Evolutionary conservation across 2,113 vertebrate genomes (phyloP), one percentile per base, ranked within the genome.

Genomic region (Thunnus maccoyii): DNA sequence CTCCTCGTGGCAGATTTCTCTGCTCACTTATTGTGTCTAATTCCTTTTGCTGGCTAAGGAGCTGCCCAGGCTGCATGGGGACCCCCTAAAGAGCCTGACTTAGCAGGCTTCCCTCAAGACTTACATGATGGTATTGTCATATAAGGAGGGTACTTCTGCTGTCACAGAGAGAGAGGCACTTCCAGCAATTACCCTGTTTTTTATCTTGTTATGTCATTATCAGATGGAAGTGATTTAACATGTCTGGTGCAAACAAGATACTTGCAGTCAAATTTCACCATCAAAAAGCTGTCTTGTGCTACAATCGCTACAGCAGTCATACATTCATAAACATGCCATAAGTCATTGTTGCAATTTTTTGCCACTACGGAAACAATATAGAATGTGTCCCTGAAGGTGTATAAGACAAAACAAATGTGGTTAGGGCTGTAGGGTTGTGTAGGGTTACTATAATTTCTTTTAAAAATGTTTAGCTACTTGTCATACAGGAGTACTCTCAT

Each of bases 1-100:
- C 67, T 88, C 80, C 75, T 80, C 61, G 30, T 83, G 68, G 85
- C 79, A 85, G 78, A 90, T 92, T 85, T 78, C 73, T 73, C 80
- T 63, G 30, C 69, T 84, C 72, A 13, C 75, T 84, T 84, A 82
- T 89, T 80, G 68, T 73, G 66, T 78, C 69, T 76, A 83, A 87
- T 81, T 84, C 56, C 41, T 79, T 87, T 73, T 72, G 75, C 68
- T 76, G 82, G 83, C 78, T 80, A 52, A 80, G 80, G 46, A 78
- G 58, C 67, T 75, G 48, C 41, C 61, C 55, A 15, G 69, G 44
- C 52, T 2, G 15, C 64, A 67, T 15, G n/a, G 58, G 79, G 77
- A 83, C 46, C 66, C 60, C 78, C 57, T 58, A 25, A 83, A 88
- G 74, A 67, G 72, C 55, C 63, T 67, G 68, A 70, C 65, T 67